Base-by-base conservation (phyloP, 2,888 invertebrate species). In the Ceraclea dissimilis region DNA sequence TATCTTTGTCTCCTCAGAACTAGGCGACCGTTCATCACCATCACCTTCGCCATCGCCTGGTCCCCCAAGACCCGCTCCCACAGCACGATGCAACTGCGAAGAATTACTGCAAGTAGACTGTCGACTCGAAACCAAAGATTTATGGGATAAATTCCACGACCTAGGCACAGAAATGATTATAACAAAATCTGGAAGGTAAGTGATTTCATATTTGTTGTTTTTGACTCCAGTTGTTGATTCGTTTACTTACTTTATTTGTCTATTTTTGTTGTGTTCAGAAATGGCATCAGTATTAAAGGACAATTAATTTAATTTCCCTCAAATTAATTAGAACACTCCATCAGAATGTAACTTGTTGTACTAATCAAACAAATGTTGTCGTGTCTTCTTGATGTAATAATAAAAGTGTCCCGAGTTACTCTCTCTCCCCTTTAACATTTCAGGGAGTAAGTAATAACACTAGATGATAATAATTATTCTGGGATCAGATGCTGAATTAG, bases 121-220 rank as follows among this genome's bases (percentile, higher is more conserved):
- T 69, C 90, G 92, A 69, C 80, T 96, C 67, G 96, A 96, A 78
- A 95, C 95, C 63, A 93, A 93, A 74, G 96, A 96, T 66, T 79
- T 97, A 34, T 97, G 96, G 96, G 93, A 93, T 74, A 95, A 95
- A 75, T 97, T 97, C 76, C 89, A 91, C 68, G 90, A 90, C 67
- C 81, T 96, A 58, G 93, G 93, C 64, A 96, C 95, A 1, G 95
- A 95, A 76, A 97, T 97, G 96, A 96, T 96, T 72, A 97, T 96
- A 74, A 97, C 96, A 20, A 96, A 96, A 76, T 92, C 93, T 67
- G 96, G 96, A 71, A 88, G 95, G 94, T 95, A 47, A 50, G 56
- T n/a, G 11, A 26, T 26, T 26, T 26, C 10, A 6, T 26, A 26
- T 26, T 26, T 8, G 17, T 20, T 43, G 13, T n/a, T n/a, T n/a